Evolutionary conservation across 2,888 invertebrate genomes (phyloP), one percentile per base, ranked within the genome.

Genomic region (Linnaemya vulpina): DNA sequence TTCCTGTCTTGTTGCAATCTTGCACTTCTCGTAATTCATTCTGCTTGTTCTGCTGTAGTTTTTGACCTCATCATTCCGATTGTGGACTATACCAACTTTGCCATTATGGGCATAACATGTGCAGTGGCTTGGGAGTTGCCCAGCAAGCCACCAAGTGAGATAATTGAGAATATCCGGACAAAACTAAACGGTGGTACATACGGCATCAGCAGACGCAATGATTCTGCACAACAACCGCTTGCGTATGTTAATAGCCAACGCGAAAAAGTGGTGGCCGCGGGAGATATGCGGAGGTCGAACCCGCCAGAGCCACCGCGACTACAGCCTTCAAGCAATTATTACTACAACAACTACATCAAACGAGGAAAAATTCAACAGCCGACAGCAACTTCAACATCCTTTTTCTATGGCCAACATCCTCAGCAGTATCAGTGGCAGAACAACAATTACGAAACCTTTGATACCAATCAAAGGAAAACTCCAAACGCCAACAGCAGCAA

Each of bases 51-150:
- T 46, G 63, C 55, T 68, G 65, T 75, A 89, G 92, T 91, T 77
- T 91, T 90, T 83, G 93, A 93, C 88, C 89, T 92, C 86, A 92
- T 92, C 86, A 90, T 92, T 87, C 91, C 91, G 83, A 90, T 93
- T 81, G 90, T 92, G 46, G 93, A 92, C 87, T 92, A 91, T 76
- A 92, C 90, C 40, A 92, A 92, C 83, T 91, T 89, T 60, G 95
- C 96, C 84, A 94, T 95, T 13, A 93, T 95, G 89, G 96, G 96
- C 7, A 93, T 95, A 85, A 96, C 96, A 0, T 95, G 96, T 1
- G 96, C 96, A 0, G 92, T 96, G 87, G 96, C 96, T 8, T 96
- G 95, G 94, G 95, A 96, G 89, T 91, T 96, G 74, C 96, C 96
- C 0, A 95, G 95, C 86, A 94, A 95, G 86, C 95, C 93, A 17